Conservation (phyloP, 1,140 invertebrate genomes). For the Orchesella cincta region DNA sequence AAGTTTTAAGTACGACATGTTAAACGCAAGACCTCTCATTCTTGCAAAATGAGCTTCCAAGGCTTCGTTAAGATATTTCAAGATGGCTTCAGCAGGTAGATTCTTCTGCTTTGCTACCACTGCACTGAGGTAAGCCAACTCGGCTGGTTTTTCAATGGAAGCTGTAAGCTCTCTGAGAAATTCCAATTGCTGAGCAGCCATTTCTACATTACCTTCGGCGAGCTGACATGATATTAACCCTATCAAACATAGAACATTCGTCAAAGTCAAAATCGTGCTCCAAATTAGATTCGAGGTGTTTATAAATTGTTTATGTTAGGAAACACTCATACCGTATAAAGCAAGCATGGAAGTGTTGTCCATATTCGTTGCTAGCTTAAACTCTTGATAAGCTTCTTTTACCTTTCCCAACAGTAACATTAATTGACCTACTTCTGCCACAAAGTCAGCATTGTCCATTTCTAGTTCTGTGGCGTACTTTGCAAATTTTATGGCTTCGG, state of each 20-base stretch:
- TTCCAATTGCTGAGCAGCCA: constrained; percentile 81
- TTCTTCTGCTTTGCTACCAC: constrained; percentile 65
- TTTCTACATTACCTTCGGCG: constrained; percentile 60
- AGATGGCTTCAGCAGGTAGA: constrained; percentile 60
- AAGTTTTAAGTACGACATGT: constrained; percentile 70
- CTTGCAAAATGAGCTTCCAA: constrained; percentile 68
- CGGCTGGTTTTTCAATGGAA: constrained; percentile 59
- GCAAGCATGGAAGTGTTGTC: constrained; percentile 80
- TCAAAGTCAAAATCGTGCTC: too few species aligned
- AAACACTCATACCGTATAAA: constrained; percentile 60
- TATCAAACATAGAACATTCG: constrained; percentile 63
- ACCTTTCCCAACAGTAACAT: constrained; percentile 70
- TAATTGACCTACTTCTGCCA: constrained; percentile 80
- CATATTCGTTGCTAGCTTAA: constrained; percentile 73
- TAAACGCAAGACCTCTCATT: constrained; percentile 68
- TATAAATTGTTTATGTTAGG: too few species aligned
- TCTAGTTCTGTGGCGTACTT: constrained; percentile 75
- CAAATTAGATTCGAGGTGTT: constrained; percentile 39
- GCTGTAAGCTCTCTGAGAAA: constrained; percentile 80
- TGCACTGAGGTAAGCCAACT: constrained; percentile 68
- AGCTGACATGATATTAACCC: constrained; percentile 81
- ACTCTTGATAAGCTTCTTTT: constrained; percentile 71
- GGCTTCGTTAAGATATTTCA: constrained; percentile 70
- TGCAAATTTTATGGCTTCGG: constrained; percentile 70
- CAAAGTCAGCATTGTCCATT: constrained; percentile 67